phyloP scores from a whole-genome alignment of 2,113 vertebrate genomes.

The Machaerirhynchus nigripectus region DNA sequence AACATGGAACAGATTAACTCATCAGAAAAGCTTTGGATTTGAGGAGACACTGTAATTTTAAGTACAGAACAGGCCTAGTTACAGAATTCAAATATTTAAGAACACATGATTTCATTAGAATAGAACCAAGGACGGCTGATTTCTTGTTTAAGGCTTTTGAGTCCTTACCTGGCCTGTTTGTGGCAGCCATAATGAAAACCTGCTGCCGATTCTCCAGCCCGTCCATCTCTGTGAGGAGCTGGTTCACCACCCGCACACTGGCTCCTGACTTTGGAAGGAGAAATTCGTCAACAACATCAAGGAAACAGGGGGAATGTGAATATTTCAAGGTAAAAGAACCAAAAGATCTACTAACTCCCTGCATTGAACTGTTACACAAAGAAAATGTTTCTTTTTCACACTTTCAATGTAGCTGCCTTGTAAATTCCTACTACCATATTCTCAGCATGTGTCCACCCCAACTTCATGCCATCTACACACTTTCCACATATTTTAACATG shows the following conservation, averaged over 20 bases:
- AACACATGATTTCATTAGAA: neutral
- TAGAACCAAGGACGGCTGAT: accelerated
- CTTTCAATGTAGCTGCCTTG: neutral
- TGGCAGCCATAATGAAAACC: constrained; percentile 97
- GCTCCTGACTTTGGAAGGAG: constrained; percentile 80
- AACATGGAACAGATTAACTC: neutral
- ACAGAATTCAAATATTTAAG: neutral
- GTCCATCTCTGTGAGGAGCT: constrained; percentile 97
- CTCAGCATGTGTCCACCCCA: neutral
- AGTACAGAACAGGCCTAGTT: neutral
- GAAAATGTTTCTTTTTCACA: neutral
- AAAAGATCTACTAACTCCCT: neutral
- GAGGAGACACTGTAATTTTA: neutral
- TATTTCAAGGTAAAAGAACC: neutral
- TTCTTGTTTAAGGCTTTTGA: neutral
- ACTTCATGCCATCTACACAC: neutral
- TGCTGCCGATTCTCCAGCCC: constrained; percentile 87
- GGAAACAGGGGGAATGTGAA: neutral
- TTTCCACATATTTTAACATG: accelerated
- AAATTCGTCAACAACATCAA: neutral
- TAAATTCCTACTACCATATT: neutral
- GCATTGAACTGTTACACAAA: neutral
- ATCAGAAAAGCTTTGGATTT: neutral
- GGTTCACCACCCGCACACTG: constrained; percentile 92
- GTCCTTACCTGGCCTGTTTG: constrained; percentile 90